Conservation (phyloP, 2,113 vertebrate genomes). For the Bagarius yarrelli region DNA sequence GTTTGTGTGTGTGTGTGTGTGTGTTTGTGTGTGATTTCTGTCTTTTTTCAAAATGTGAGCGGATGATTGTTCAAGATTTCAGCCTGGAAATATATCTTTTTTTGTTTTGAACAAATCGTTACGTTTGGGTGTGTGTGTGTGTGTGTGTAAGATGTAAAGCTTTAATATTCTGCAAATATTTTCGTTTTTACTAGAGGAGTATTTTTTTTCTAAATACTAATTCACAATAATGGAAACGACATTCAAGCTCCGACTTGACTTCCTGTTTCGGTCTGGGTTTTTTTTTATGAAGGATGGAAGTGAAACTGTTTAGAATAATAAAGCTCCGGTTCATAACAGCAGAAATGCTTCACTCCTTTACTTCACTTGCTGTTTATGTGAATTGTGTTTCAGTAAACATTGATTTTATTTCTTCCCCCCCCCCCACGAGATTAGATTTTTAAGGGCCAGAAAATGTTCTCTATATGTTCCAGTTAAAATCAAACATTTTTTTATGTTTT, state of each 20-base stretch:
- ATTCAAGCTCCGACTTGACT: background rate
- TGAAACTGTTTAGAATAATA: background rate
- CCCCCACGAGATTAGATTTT: too few species aligned
- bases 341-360: background rate
- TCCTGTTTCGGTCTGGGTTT: background rate
- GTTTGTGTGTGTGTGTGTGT: background rate
- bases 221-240: background rate
- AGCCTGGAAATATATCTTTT: background rate
- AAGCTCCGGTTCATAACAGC: background rate
- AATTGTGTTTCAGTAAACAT: too few species aligned
- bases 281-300: constrained; percentile 2
- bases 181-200: too few species aligned
- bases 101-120: background rate
- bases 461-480: too few species aligned
- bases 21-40: background rate
- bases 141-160: background rate
- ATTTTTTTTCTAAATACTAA: background rate
- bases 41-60: background rate
- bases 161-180: background rate
- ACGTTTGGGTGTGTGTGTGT: background rate
- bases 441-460: too few species aligned
- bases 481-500: too few species aligned
- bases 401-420: too few species aligned
- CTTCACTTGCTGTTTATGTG: background rate
- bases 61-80: background rate